phyloP scores from a whole-genome alignment of 2,888 invertebrate species.

The Fragum whitleyi region DNA sequence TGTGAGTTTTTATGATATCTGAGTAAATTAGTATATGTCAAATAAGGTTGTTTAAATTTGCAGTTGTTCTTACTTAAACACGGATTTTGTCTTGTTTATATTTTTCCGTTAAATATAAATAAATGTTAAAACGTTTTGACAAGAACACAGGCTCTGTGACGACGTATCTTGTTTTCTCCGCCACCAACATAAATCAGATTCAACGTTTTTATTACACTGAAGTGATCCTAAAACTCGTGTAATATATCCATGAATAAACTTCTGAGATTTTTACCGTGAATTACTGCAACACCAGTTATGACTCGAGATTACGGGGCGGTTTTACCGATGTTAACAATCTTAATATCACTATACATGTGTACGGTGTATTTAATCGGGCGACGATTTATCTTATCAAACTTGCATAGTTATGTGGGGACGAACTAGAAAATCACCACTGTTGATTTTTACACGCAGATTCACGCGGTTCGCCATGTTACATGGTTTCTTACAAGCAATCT shows the following conservation, averaged over 20 bases:
- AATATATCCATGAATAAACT: conserved; percentile 29
- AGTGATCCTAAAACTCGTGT: conserved; percentile 12
- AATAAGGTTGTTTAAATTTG: conserved; percentile 22
- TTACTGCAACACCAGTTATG: conserved; percentile 10
- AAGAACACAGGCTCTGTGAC: conserved; percentile 8
- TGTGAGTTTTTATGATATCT: neutral
- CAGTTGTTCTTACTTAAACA: conserved; percentile 21
- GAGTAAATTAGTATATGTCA: conserved; percentile 1
- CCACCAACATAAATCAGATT: conserved; percentile 20
- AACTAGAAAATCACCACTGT: conserved; percentile 61
- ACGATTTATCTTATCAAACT: conserved; percentile 62
- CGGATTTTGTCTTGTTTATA: conserved; percentile 7
- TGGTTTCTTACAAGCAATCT: conserved; percentile 49
- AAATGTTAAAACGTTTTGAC: conserved; percentile 18
- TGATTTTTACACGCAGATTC: conserved; percentile 63
- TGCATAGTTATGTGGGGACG: conserved; percentile 52
- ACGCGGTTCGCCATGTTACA: conserved; percentile 55
- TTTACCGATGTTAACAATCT: conserved; percentile 21
- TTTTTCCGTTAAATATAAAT: conserved; percentile 16
- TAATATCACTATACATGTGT: conserved; percentile 32
- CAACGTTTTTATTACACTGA: conserved; percentile 19
- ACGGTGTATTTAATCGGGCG: conserved; percentile 44
- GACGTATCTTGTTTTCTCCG: neutral
- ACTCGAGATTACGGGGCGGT: neutral
- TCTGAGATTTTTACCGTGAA: conserved; percentile 20